Evolutionary conservation across 2,797 vertebrate genomes (phyloP).

Genomic region (Pantherophis alleghaniensis): DNA sequence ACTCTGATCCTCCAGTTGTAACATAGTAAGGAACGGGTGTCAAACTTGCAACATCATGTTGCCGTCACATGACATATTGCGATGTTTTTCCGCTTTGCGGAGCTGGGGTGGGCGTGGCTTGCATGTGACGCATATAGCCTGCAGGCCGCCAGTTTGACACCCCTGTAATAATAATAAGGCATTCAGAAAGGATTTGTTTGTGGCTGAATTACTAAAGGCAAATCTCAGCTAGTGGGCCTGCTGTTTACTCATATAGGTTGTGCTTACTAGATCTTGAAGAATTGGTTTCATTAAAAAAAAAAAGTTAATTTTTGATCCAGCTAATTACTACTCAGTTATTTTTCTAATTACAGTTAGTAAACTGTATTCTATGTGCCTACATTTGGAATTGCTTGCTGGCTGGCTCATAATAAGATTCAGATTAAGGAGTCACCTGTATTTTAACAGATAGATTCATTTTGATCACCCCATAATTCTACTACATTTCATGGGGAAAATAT

Average conservation of each 20-base stretch:
- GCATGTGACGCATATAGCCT: no score
- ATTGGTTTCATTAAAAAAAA: neutral
- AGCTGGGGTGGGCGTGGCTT: no score
- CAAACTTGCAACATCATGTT: no score
- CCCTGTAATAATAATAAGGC: neutral
- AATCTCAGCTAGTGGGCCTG: neutral
- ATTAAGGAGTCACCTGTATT: neutral
- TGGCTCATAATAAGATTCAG: neutral
- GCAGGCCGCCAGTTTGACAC: no score
- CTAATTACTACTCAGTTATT: neutral
- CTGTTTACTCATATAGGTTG: neutral
- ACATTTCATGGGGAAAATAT: neutral
- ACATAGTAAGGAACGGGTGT: neutral
- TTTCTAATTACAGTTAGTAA: neutral
- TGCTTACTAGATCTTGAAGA: neutral
- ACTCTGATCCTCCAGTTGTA: neutral
- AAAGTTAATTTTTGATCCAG: neutral
- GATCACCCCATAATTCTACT: neutral
- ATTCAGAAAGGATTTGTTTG: neutral
- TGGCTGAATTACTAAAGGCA: neutral
- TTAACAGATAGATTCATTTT: neutral
- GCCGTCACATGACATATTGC: no score
- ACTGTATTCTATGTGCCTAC: neutral
- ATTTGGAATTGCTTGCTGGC: neutral
- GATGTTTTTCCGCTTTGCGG: no score